Percentiles rank a stretch among this genome's conserved stretches.
Evolutionary conservation across 2,113 vertebrate genomes (phyloP).

Genomic region (Verasper variegatus): DNA sequence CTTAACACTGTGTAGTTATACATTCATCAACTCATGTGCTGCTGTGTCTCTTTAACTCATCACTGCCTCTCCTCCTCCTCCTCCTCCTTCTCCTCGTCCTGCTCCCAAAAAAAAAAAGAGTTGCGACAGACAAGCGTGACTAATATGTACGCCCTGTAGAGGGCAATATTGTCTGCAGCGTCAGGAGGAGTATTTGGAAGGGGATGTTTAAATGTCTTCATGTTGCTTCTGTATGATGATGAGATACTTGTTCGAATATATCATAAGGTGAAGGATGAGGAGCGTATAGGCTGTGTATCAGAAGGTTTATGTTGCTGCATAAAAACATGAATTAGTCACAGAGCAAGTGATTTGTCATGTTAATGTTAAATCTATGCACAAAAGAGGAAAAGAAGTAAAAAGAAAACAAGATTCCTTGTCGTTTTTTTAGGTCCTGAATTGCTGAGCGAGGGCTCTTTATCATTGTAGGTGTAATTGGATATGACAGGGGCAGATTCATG

Average conservation of each 20-base stretch:
- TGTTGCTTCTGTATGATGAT: constrained; percentile 50
- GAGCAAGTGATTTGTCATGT: constrained; percentile 2
- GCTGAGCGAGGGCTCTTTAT: neutral
- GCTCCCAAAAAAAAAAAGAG: neutral
- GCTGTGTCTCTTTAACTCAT: constrained; percentile 34
- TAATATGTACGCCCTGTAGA: constrained; percentile 77
- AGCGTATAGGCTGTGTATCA: neutral
- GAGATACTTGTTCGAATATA: constrained; percentile 11
- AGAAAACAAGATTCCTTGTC: neutral
- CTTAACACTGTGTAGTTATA: constrained; percentile 27
- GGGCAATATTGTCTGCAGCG: constrained; percentile 78
- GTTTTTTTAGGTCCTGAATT: neutral
- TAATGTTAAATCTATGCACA: constrained; percentile 2
- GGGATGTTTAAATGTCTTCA: constrained; percentile 44
- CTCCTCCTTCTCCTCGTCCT: too few species aligned
- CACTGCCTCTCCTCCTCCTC: neutral
- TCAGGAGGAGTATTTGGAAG: constrained; percentile 37
- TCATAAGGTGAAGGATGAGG: constrained; percentile 1
- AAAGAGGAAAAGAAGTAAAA: neutral
- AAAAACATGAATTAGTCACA: neutral
- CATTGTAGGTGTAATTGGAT: neutral
- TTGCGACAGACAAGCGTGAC: constrained; percentile 59
- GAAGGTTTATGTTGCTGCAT: neutral
- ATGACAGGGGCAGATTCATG: neutral
- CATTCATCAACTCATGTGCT: constrained; percentile 13